These are phyloP conservation scores for Trichonephila clavata DNA, from an alignment of 1,140 invertebrate species.

Conservation along the genomic window DNA sequence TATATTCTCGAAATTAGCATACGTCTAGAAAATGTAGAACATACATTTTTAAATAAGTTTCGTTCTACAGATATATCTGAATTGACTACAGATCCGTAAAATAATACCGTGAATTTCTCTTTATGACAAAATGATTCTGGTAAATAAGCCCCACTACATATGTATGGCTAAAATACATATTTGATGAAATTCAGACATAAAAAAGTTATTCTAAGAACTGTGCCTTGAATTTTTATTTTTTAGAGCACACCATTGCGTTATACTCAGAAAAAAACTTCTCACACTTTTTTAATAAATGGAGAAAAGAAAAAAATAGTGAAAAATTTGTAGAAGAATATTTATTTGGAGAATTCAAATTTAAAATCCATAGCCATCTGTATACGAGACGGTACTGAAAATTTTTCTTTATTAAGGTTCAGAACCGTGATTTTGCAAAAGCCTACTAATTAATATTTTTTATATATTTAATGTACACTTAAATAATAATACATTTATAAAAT, in stretches of 20 bases:
- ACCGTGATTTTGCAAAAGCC: no score
- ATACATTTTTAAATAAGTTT: slow-evolving; percentile 27
- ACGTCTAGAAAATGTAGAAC: not conserved
- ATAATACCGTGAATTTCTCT: not conserved
- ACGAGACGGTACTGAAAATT: no score
- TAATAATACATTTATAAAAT: no score
- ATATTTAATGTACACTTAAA: no score
- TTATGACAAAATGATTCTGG: not conserved
- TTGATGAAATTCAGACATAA: no score
- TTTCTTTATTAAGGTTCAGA: no score
- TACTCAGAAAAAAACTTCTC: not conserved
- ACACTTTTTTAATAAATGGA: no score
- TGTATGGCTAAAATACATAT: not conserved
- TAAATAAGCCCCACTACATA: not conserved
- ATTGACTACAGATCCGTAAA: not conserved
- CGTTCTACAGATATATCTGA: not conserved
- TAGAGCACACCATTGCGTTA: not conserved
- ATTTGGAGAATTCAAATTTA: no score
- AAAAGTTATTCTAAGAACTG: not conserved
- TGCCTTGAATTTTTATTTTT: not conserved
- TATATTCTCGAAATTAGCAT: slow-evolving; percentile 14
- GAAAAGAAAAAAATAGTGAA: no score
- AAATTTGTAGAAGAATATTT: no score
- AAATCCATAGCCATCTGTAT: no score
- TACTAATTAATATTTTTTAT: no score